Evolutionary conservation across 1,140 invertebrate genomes (phyloP).

Genomic region (Helicoverpa armigera): DNA sequence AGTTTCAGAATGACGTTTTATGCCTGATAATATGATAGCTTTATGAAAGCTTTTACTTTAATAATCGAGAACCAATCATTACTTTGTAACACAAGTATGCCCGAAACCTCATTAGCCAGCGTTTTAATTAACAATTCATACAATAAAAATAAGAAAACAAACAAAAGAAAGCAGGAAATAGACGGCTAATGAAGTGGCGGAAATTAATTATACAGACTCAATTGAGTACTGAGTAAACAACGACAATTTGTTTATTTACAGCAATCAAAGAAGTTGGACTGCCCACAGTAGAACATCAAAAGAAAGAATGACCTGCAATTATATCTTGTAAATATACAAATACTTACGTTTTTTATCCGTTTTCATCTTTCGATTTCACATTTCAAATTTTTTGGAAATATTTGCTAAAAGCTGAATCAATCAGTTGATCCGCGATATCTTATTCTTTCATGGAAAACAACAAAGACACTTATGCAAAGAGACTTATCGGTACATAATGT

Average conservation of each 20-base stretch:
- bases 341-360: no score
- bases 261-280: constrained; percentile 8
- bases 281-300: no score
- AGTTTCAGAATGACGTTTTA: constrained; percentile 4
- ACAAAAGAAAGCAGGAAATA: constrained; percentile 35
- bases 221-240: constrained; percentile 46
- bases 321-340: background rate
- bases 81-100: constrained; percentile 2
- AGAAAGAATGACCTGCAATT: background rate
- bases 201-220: constrained; percentile 29
- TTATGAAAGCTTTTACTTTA: background rate
- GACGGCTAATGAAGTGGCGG: constrained; percentile 37
- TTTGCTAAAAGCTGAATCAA: no score
- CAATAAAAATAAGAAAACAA: constrained; percentile 24
- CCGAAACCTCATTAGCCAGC: constrained; percentile 17
- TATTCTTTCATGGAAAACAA: background rate
- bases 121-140: constrained; percentile 15
- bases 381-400: no score
- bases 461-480: background rate
- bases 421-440: no score
- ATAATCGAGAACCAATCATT: constrained; percentile 4
- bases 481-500: constrained; percentile 30
- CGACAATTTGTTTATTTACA: constrained; percentile 35
- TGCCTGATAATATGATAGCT: no score
- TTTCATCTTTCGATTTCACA: no score